Conservation (phyloP, 1,140 invertebrate species). For the Bombus breviceps region DNA sequence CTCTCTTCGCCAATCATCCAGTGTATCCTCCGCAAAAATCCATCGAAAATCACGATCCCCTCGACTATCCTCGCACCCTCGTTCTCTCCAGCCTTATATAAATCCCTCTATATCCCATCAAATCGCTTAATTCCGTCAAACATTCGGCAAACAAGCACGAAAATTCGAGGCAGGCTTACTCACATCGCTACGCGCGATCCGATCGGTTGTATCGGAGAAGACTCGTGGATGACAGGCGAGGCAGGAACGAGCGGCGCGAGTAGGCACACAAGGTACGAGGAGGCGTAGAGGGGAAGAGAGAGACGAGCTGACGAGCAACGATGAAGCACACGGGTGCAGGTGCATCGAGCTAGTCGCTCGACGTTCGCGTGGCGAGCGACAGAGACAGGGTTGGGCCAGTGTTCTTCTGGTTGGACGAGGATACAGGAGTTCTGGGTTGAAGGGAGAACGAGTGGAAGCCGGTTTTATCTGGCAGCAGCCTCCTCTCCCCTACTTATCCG, state of each 20-base stretch:
- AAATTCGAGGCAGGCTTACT: slow-evolving; percentile 21
- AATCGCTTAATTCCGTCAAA: neutral
- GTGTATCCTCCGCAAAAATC: neutral
- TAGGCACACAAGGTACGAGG: neutral
- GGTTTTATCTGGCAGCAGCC: slow-evolving; percentile 67
- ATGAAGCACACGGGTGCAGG: slow-evolving; percentile 75
- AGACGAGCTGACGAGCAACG: slow-evolving; percentile 56
- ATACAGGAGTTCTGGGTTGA: slow-evolving; percentile 19
- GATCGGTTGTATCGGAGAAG: slow-evolving; percentile 29
- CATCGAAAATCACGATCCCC: neutral
- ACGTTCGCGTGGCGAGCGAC: slow-evolving; percentile 78
- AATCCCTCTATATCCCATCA: neutral
- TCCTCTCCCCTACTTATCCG: slow-evolving; percentile 37
- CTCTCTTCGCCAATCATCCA: neutral
- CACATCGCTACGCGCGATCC: slow-evolving; percentile 4
- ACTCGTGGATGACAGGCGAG: slow-evolving; percentile 21
- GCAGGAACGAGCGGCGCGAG: neutral
- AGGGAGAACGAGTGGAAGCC: slow-evolving; percentile 61
- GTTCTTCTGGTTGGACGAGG: slow-evolving; percentile 39
- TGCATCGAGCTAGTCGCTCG: slow-evolving; percentile 75
- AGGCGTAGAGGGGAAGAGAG: neutral
- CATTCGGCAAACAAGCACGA: neutral
- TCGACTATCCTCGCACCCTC: neutral
- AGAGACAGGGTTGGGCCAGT: slow-evolving; percentile 48
- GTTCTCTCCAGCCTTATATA: neutral